These are phyloP conservation scores for Coluber constrictor DNA, from an alignment of 2,797 vertebrate species.

Conservation along the genomic window DNA sequence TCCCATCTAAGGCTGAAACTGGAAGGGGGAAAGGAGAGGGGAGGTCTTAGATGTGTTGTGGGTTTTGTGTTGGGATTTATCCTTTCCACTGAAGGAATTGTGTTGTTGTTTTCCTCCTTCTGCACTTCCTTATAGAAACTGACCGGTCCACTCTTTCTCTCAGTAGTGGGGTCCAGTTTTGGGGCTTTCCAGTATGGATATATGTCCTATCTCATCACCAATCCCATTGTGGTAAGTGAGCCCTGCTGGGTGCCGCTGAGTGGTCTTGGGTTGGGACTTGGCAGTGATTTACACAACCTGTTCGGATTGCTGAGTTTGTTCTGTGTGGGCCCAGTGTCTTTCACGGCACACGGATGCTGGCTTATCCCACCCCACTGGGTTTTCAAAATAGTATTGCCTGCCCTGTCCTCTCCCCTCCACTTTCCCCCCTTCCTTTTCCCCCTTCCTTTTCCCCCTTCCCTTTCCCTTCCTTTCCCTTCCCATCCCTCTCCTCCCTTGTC, in stretches of 20 bases:
- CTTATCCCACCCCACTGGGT: background rate
- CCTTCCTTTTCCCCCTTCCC: no score
- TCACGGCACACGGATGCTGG: background rate
- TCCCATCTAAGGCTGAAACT: background rate
- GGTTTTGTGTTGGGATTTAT: background rate
- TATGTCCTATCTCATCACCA: slow-evolving; percentile 22
- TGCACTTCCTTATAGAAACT: slow-evolving; percentile 64
- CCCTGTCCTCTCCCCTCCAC: no score
- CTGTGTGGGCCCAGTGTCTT: background rate
- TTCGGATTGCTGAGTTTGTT: background rate
- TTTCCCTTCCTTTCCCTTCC: no score
- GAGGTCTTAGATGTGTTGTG: background rate
- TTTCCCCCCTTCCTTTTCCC: no score
- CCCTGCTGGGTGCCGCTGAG: rapidly evolving
- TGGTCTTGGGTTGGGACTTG: background rate
- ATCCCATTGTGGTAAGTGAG: slow-evolving; percentile 32
- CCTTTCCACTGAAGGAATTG: background rate
- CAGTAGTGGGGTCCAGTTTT: slow-evolving; percentile 73
- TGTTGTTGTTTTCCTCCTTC: background rate
- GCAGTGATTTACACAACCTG: background rate
- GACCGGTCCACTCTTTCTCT: slow-evolving; percentile 66
- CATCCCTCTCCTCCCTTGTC: no score
- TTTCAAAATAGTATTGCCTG: background rate
- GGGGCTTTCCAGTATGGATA: slow-evolving; percentile 75
- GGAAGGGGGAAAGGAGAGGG: background rate